Evolutionary conservation across 37 sponge, comb jelly and placozoan genomes (phyloP).

Genomic region (Amphimedon queenslandica): DNA sequence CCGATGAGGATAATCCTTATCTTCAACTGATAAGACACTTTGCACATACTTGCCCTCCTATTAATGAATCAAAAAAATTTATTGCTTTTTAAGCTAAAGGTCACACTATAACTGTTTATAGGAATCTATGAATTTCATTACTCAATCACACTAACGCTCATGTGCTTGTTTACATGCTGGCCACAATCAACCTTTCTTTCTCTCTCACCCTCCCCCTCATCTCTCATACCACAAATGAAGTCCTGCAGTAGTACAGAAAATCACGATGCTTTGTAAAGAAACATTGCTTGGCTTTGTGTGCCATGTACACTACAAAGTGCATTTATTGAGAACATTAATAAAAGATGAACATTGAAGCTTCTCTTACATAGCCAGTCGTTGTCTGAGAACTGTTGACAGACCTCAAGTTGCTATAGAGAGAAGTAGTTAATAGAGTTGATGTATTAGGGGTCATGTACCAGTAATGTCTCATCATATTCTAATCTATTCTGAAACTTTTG

Average conservation of each 20-base stretch:
- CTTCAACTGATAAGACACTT: slow-evolving; percentile 50
- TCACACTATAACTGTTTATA: too few species aligned
- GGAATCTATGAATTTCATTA: too few species aligned
- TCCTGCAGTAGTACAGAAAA: slow-evolving; percentile 34
- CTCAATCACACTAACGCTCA: too few species aligned
- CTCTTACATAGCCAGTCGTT: slow-evolving; percentile 7
- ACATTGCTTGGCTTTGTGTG: slow-evolving; percentile 37
- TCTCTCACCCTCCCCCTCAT: too few species aligned
- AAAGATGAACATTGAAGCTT: neutral
- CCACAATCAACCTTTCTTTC: too few species aligned
- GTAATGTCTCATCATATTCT: slow-evolving; percentile 28
- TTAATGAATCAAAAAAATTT: neutral
- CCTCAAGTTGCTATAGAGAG: slow-evolving; percentile 4
- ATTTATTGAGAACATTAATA: neutral
- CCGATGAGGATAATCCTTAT: slow-evolving; percentile 27
- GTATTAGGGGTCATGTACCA: slow-evolving; percentile 11
- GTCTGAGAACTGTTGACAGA: neutral
- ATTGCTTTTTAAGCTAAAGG: neutral
- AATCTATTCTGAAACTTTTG: slow-evolving; percentile 4
- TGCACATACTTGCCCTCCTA: slow-evolving; percentile 60
- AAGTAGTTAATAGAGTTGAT: neutral
- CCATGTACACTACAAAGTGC: slow-evolving; percentile 43
- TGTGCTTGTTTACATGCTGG: too few species aligned
- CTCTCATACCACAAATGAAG: slow-evolving; percentile 21
- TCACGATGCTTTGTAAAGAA: slow-evolving; percentile 34